Evolutionary conservation across 2,888 invertebrate genomes (phyloP).

Genomic region (Plagodis pulveraria): DNA sequence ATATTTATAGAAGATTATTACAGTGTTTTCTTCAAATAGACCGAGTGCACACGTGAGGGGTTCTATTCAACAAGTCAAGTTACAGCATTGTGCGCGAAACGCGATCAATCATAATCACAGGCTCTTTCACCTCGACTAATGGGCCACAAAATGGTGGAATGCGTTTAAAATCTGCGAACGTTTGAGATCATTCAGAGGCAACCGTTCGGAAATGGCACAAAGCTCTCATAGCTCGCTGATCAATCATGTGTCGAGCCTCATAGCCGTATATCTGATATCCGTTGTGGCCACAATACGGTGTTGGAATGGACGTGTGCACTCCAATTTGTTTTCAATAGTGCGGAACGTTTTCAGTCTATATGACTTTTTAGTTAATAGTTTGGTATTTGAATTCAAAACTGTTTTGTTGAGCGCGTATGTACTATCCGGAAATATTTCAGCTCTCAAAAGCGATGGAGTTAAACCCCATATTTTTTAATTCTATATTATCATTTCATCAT

Average conservation of each 20-base stretch:
- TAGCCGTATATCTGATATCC: slow-evolving; percentile 12
- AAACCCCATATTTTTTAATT: no score
- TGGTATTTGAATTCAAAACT: no score
- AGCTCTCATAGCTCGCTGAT: slow-evolving; percentile 65
- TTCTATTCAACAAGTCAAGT: slow-evolving; percentile 78
- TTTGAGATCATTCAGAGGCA: slow-evolving; percentile 75
- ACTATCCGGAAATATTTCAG: no score
- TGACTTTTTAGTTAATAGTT: slow-evolving; percentile 19
- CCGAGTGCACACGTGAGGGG: slow-evolving; percentile 69
- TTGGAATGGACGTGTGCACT: slow-evolving; percentile 26
- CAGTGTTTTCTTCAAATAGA: slow-evolving; percentile 65
- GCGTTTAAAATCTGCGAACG: slow-evolving; percentile 81
- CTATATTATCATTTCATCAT: no score
- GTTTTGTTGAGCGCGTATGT: no score
- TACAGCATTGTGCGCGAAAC: slow-evolving; percentile 65
- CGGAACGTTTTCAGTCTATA: slow-evolving; percentile 31
- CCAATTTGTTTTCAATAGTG: slow-evolving; percentile 30
- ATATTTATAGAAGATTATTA: slow-evolving; percentile 44
- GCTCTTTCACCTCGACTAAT: slow-evolving; percentile 83
- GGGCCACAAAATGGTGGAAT: slow-evolving; percentile 80
- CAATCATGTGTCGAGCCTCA: slow-evolving; percentile 70
- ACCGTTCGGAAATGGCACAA: slow-evolving; percentile 80
- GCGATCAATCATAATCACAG: slow-evolving; percentile 83
- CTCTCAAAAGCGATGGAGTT: no score
- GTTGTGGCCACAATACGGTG: slow-evolving; percentile 30